Evolutionary conservation across 2,888 invertebrate genomes (phyloP).

Genomic region (Caenorhabditis afra): DNA sequence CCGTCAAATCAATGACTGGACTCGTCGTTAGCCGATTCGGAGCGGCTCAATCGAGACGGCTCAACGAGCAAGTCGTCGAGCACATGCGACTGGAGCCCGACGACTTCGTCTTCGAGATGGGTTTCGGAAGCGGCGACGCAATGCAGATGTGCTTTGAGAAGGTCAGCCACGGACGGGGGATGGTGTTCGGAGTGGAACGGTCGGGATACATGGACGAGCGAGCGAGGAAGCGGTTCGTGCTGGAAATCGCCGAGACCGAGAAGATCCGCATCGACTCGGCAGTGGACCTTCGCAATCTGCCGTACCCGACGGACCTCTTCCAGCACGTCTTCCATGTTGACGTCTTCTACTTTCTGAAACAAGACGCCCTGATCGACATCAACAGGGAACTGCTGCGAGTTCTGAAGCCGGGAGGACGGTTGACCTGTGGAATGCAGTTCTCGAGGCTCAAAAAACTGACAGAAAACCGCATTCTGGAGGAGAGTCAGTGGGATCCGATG

Average conservation of each 20-base stretch:
- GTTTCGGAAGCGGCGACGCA: constrained; percentile 77
- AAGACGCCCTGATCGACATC: constrained; percentile 67
- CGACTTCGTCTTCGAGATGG: constrained; percentile 75
- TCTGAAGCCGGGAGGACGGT: constrained; percentile 69
- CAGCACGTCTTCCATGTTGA: constrained; percentile 76
- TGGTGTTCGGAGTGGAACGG: constrained; percentile 75
- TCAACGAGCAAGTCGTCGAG: constrained; percentile 65
- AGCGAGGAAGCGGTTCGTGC: constrained; percentile 64
- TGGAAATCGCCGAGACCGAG: constrained; percentile 70
- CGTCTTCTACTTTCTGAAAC: constrained; percentile 76
- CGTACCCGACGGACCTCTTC: constrained; percentile 77
- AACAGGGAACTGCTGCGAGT: constrained; percentile 72
- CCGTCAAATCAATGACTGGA: constrained; percentile 66
- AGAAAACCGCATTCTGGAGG: constrained; percentile 65
- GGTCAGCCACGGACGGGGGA: constrained; percentile 61
- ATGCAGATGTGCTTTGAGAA: constrained; percentile 63
- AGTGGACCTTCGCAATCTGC: constrained; percentile 70
- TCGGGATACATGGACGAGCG: constrained; percentile 75
- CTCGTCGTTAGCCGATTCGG: constrained; percentile 51
- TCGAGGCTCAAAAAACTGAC: constrained; percentile 66
- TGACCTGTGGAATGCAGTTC: constrained; percentile 74
- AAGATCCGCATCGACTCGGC: constrained; percentile 69
- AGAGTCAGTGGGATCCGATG: constrained; percentile 72
- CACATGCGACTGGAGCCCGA: constrained; percentile 61
- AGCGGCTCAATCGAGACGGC: constrained; percentile 45